Evolutionary conservation across 2,113 vertebrate species (phyloP), one percentile per base, ranked within the genome.

Genomic region (Cyanoliseus patagonus): DNA sequence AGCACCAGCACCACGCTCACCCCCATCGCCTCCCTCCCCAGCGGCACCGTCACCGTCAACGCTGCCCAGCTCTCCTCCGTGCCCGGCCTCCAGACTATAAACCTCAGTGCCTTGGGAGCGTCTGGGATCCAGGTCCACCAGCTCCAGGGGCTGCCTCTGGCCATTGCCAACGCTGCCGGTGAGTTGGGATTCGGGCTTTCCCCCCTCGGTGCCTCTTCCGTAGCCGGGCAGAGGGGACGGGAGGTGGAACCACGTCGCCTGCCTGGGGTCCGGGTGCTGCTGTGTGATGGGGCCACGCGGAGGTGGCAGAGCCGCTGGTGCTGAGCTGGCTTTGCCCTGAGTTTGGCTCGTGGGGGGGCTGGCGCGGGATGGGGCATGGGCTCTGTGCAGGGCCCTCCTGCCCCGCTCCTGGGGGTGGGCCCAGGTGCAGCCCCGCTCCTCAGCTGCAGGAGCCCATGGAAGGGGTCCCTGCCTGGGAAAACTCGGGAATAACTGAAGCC

Each of bases 91-190:
- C 99, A 99, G 98, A 99, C 99, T 97, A 99, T 99, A 95, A 99
- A 99, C 97, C 98, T 99, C 90, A 99, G 99, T 97, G 98, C 99
- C 5, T 98, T 99, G 73, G 98, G 98, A 95, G 98, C 98, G 7
- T 97, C 99, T 6, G 99, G 99, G 46, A 98, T 99, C 85, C 99
- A 99, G 97, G 99, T 99, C 95, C 99, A 99, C 74, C 99, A 99
- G 97, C 98, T 99, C 83, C 99, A 99, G 76, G 98, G 99, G 20
- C 97, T 99, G 89, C 99, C 99, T 2, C 97, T 99, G 94, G 94
- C 99, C 86, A 98, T 99, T n/a, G 86, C 99, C 24, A 99, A 98
- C 80, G 17, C 98, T 23, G 61, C 98, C 88, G 99, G 99, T 99
- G 92, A 98, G 99, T 93, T 2, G 12, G 44, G 24, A 98, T 80